Conservation (phyloP, 2,888 invertebrate species). For the Ellobium chinense region DNA sequence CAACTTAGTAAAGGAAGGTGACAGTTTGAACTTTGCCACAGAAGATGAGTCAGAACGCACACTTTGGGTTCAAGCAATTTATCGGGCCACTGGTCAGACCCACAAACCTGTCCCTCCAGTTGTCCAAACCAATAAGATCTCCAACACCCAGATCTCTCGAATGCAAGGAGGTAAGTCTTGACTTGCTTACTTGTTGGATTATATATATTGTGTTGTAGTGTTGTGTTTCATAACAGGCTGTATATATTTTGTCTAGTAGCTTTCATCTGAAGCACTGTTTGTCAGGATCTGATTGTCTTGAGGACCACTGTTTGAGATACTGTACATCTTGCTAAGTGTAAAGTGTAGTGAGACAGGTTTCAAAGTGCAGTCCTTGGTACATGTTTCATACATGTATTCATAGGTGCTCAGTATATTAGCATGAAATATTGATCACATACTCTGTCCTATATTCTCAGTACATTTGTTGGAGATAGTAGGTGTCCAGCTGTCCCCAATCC, state of each 20-base stretch:
- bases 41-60: conserved; percentile 93
- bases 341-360: too few relatives aligned
- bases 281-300: too few relatives aligned
- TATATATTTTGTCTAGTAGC: neutral
- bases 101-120: conserved; percentile 97
- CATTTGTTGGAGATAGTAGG: too few relatives aligned
- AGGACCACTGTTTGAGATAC: too few relatives aligned
- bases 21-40: conserved; percentile 90
- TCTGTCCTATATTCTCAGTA: too few relatives aligned
- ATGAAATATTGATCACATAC: too few relatives aligned
- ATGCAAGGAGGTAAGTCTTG: conserved; percentile 90
- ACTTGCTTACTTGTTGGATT: neutral
- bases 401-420: too few relatives aligned
- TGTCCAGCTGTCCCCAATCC: too few relatives aligned
- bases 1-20: conserved; percentile 98
- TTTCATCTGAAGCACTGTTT: neutral
- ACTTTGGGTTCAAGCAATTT: conserved; percentile 99
- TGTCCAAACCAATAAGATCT: conserved; percentile 82
- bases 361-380: too few relatives aligned
- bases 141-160: conserved; percentile 87
- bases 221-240: neutral
- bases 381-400: too few relatives aligned
- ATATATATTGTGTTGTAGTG: neutral
- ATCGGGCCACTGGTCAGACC: conserved; percentile 99
- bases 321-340: too few relatives aligned